A percentile compares a stretch with the other conserved stretches of the same genome.
These are phyloP conservation scores for Perccottus glenii DNA, from an alignment of 2,113 vertebrate genomes.

Conservation along the genomic window DNA sequence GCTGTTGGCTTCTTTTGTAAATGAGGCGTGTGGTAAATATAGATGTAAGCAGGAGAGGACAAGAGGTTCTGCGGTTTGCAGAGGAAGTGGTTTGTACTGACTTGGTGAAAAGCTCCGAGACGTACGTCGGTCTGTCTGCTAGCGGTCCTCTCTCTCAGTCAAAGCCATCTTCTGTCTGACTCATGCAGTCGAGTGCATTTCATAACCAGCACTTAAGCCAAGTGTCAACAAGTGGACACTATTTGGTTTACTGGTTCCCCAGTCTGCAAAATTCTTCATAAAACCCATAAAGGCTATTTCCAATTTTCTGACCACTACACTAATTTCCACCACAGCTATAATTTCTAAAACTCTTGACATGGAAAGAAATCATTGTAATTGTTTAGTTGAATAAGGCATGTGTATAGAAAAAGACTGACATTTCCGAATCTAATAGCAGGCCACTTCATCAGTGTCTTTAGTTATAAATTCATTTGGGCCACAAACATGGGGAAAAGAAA, in stretches of 20 bases:
- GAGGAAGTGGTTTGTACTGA: constrained; percentile 41
- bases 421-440: no score
- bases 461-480: background rate
- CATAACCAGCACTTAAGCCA: background rate
- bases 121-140: background rate
- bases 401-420: no score
- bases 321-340: background rate
- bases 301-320: background rate
- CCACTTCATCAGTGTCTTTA: background rate
- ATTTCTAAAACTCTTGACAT: background rate
- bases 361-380: background rate
- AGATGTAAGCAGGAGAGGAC: background rate
- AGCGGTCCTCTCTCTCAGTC: background rate
- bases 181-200: background rate
- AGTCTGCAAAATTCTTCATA: background rate
- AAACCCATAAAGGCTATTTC: background rate
- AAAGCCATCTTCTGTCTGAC: constrained; percentile 6
- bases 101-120: background rate
- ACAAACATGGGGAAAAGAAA: background rate
- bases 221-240: background rate
- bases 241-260: background rate
- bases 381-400: no score
- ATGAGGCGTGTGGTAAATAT: background rate
- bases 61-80: constrained; percentile 8
- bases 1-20: background rate